Evolutionary conservation across 2,888 invertebrate species (phyloP), one percentile per base, ranked within the genome.

Genomic region (Vanessa cardui): DNA sequence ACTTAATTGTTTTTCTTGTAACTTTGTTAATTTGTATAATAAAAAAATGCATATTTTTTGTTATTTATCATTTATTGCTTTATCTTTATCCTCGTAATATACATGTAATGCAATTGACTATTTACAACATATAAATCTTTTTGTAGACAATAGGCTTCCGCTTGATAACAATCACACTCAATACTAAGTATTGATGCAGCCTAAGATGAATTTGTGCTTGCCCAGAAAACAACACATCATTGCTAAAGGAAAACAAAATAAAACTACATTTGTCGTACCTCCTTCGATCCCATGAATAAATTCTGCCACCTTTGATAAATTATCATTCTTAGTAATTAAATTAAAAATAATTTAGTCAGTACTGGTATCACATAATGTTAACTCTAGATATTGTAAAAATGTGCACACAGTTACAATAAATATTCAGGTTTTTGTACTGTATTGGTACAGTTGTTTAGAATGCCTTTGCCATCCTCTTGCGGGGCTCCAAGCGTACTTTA

Each of bases 401-500:
- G 77, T 76, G 74, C 76, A 77, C 75, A 79, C 72, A 75, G 73
- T 66, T 77, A 79, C 76, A 77, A 72, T 66, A 66, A 73, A 73
- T 73, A 72, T 71, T 62, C 46, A 73, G 65, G 62, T 71, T 64
- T 39, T 68, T 74, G 63, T 56, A 18, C 39, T 39, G 18, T 39
- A 56, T 56, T 16, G 26, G 16, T 26, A 26, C 31, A 62, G 77
- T 80, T 6, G 16, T 18, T 39, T 39, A 86, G 47, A 39, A 39
- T 39, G 86, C 87, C 79, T 90, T 92, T 67, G 90, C 81, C 69
- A 78, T 75, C 72, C 81, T 82, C 74, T 94, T 94, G 80, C 97
- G 94, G 16, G 96, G 95, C 77, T 95, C 94, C 49, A 97, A 89
- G 72, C 94, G 94, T 64, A 97, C 94, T 78, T 94, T 95, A 87